Evolutionary conservation across 53 echinoderm and acorn worm species (phyloP), one percentile per base, ranked within the genome.

Genomic region (Henricia sp.): DNA sequence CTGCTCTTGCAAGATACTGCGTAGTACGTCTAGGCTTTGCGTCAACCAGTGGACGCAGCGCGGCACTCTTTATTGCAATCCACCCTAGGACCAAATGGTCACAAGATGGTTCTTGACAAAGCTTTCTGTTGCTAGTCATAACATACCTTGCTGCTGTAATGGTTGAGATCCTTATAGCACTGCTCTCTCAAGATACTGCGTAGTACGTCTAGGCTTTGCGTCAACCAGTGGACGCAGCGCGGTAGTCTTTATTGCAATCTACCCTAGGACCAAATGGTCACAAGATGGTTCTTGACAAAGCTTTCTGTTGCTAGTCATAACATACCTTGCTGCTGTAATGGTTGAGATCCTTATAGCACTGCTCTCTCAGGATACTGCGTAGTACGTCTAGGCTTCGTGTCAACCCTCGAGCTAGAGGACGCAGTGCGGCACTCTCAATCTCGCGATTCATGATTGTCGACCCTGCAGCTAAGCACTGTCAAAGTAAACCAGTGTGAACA

Each of bases 21-120:
- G 44, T 43, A 97, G 68, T n/a, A 85, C 72, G 40, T 97, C 97
- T 59, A 97, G 83, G 37, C 90, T 97, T 64, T 92, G 83, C 23
- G 94, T 97, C 67, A 94, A 44, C 43, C 39, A 94, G 74, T 24
- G 97, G 97, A 17, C 97, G 83, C 17, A 97, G 83, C 32, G 97
- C 94, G 2, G 97, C 97, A 92, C 97, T 97, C 86, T 94, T 94
- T 11, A 97, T 97, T n/a, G n/a, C n/a, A n/a, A n/a, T n/a, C n/a
- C n/a, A n/a, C n/a, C n/a, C n/a, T n/a, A n/a, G n/a, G n/a, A n/a
- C n/a, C n/a, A n/a, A n/a, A n/a, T n/a, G n/a, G n/a, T n/a, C n/a
- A n/a, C n/a, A n/a, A n/a, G n/a, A n/a, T n/a, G n/a, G n/a, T n/a
- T n/a, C n/a, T n/a, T n/a, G n/a, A n/a, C n/a, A n/a, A n/a, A n/a